Evolutionary conservation across 2,113 vertebrate species (phyloP).

Genomic region (Globicephala melas): DNA sequence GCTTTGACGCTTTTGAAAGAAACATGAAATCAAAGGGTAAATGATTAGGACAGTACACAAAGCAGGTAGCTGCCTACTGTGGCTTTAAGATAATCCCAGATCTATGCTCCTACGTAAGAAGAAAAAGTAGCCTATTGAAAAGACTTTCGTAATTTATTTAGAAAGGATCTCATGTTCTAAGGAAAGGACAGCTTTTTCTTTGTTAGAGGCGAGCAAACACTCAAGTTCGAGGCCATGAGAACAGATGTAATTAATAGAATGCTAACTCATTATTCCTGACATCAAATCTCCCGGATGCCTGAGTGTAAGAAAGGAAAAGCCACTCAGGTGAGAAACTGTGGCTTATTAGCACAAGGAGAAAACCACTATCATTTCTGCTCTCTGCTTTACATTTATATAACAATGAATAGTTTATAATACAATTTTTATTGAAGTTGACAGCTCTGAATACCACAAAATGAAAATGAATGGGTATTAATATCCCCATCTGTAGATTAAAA

Average conservation of each 20-base stretch:
- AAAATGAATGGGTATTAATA: not conserved
- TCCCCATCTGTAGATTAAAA: not conserved
- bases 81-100: not conserved
- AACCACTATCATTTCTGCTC: not conserved
- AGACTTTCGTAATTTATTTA: not conserved
- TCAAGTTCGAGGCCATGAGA: not conserved
- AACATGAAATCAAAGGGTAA: not conserved
- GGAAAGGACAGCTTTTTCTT: not conserved
- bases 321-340: not conserved
- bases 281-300: not conserved
- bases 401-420: not conserved
- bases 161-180: not conserved
- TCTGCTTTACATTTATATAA: not conserved
- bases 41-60: not conserved
- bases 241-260: not conserved
- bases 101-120: not conserved
- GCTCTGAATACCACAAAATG: not conserved
- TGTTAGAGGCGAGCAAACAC: not conserved
- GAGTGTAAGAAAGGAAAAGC: not conserved
- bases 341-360: not conserved
- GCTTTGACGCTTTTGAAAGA: not conserved
- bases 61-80: not conserved
- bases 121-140: not conserved
- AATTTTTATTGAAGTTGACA: not conserved
- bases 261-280: not conserved